Percentiles rank a stretch among this genome's conserved stretches.
phyloP scores from a whole-genome alignment of 2,888 invertebrate genomes.

The Helicoverpa assulta region DNA sequence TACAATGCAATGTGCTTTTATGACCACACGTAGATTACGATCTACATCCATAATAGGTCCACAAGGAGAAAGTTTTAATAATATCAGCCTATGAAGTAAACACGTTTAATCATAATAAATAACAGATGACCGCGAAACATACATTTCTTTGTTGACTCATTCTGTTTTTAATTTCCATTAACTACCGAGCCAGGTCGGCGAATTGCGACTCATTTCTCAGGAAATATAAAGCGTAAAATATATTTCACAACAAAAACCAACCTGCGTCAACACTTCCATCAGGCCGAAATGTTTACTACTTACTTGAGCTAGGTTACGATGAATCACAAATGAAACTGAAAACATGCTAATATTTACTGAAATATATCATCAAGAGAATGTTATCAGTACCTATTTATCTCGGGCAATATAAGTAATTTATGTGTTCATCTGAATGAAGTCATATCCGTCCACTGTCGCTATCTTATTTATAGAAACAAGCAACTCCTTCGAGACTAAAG shows the following conservation, averaged over 20 bases:
- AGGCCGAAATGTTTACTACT: constrained; percentile 47
- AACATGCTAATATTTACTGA: constrained; percentile 61
- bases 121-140: constrained; percentile 3
- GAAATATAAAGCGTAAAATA: constrained; percentile 42
- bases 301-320: constrained; percentile 31
- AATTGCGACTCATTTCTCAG: constrained; percentile 39
- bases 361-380: constrained; percentile 48
- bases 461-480: constrained; percentile 32
- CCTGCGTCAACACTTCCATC: constrained; percentile 46
- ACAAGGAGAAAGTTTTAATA: constrained; percentile 7
- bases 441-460: constrained; percentile 45
- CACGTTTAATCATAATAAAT: constrained; percentile 13
- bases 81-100: constrained; percentile 1
- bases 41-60: background rate
- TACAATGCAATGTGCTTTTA: background rate
- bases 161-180: constrained; percentile 46
- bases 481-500: constrained; percentile 33
- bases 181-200: background rate
- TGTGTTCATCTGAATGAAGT: constrained; percentile 47
- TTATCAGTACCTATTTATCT: constrained; percentile 57
- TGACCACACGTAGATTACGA: background rate
- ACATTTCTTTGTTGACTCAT: constrained; percentile 33
- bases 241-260: constrained; percentile 35
- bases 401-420: constrained; percentile 28
- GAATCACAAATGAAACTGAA: constrained; percentile 55